Percentiles rank a stretch among this genome's conserved stretches.
phyloP scores from a whole-genome alignment of 2,888 invertebrate species.

The Leucania comma region DNA sequence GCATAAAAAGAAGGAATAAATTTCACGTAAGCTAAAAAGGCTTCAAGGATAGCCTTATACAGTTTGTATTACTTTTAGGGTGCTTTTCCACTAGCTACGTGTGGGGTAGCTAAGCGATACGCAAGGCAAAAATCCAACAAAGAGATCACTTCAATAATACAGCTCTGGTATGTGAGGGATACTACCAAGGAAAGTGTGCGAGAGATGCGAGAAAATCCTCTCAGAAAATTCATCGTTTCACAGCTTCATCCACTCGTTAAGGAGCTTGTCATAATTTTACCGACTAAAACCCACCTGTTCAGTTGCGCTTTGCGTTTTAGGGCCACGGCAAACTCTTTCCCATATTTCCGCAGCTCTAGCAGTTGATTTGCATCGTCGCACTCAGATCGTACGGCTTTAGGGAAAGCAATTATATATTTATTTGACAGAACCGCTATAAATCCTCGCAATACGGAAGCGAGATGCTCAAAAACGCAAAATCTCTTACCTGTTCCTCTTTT shows the following conservation, averaged over 20 bases:
- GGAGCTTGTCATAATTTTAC: no score
- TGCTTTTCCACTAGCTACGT: background rate
- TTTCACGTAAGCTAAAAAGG: slow-evolving; percentile 41
- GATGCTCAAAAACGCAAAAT: no score
- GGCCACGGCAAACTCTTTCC: no score
- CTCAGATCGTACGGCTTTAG: background rate
- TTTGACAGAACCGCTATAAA: background rate
- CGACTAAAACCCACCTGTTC: no score
- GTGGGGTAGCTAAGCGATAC: background rate
- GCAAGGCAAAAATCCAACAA: background rate
- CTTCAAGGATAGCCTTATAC: slow-evolving; percentile 24
- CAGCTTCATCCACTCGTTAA: no score
- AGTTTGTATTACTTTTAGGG: slow-evolving; percentile 24
- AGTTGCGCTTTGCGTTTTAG: no score
- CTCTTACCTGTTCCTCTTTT: no score
- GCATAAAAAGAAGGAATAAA: slow-evolving; percentile 39
- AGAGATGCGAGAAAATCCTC: no score
- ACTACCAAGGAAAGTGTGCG: no score
- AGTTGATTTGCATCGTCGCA: background rate
- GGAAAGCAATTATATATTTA: background rate
- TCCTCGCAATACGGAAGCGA: background rate
- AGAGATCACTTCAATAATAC: background rate
- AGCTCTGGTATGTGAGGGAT: no score
- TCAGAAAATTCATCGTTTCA: no score
- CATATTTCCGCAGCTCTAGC: no score